Evolutionary conservation across 2,797 vertebrate species (phyloP).

Genomic region (Gallinago solitaria): DNA sequence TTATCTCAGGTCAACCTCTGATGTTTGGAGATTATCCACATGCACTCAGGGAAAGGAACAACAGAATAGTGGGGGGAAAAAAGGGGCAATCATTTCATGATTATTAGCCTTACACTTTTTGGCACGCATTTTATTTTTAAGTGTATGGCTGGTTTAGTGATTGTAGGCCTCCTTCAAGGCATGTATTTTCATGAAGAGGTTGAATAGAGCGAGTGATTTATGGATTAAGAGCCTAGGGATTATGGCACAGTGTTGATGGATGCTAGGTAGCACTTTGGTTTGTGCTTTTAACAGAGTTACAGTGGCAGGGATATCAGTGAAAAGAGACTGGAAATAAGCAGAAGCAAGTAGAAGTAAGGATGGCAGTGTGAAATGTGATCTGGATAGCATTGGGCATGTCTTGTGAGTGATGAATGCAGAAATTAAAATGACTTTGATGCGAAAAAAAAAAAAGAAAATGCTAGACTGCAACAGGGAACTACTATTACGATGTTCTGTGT

Average conservation of each 20-base stretch:
- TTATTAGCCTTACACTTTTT: neutral
- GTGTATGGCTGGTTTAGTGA: rapidly evolving
- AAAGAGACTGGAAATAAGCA: neutral
- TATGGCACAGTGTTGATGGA: neutral
- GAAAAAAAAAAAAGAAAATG: neutral
- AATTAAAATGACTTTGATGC: neutral
- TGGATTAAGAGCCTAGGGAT: neutral
- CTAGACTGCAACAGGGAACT: neutral
- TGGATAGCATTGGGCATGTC: neutral
- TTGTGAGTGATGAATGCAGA: neutral
- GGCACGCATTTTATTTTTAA: neutral
- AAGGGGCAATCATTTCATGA: neutral
- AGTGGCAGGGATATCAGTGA: neutral
- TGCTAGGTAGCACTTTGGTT: neutral
- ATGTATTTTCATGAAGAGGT: neutral
- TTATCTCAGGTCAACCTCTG: neutral
- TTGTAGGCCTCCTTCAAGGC: neutral
- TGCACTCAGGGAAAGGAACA: neutral
- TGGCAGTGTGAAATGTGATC: neutral
- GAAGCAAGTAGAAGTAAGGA: neutral
- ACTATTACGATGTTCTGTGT: neutral
- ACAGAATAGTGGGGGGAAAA: neutral
- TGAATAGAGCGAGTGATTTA: neutral
- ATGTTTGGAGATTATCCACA: neutral
- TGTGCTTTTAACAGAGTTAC: neutral